Base-by-base conservation (phyloP, 2,113 vertebrate species). In the Neodontobutis hainanensis region DNA sequence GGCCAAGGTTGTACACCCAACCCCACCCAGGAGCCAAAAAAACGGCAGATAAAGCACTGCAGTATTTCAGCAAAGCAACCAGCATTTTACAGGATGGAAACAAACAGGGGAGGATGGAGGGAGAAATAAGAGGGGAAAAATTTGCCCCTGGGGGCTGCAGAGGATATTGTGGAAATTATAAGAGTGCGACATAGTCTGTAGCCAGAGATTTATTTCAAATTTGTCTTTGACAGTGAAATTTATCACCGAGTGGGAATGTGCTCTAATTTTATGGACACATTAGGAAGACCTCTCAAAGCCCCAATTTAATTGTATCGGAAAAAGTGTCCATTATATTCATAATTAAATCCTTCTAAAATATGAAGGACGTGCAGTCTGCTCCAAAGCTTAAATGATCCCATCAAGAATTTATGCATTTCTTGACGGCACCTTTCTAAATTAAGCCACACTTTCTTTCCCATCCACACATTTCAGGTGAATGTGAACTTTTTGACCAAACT, bases 61-160 rank as follows among this genome's bases (percentile, higher is more conserved):
- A 90, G 90, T 90, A 91, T 90, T 90, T 91, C 90, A 91, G 88
- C 87, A 85, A 83, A 87, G 88, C 87, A 91, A 90, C 86, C 85
- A 88, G 86, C 88, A 83, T 88, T 90, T 89, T 90, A 90, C 86
- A 89, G 84, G 83, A 84, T 68, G 85, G 83, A 88, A 81, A 87
- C 79, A 88, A 84, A 89, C 85, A 82, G 68, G 82, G 61, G 78
- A 77, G 78, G 82, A 74, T 76, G 75, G 87, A 82, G 78, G 67
- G 85, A 81, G 74, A 70, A 77, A 44, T 67, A 36, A 48, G 49
- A n/a, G 64, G 11, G 36, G 49, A 77, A 80, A 75, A 83, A 84
- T 74, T 65, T 80, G 77, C 78, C 88, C 87, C 75, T 50, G 77
- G 86, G 88, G 87, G 85, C 66, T 85, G 82, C 87, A 88, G 84